Evolutionary conservation across 1,140 invertebrate genomes (phyloP).

Genomic region (Homalodisca vitripennis): DNA sequence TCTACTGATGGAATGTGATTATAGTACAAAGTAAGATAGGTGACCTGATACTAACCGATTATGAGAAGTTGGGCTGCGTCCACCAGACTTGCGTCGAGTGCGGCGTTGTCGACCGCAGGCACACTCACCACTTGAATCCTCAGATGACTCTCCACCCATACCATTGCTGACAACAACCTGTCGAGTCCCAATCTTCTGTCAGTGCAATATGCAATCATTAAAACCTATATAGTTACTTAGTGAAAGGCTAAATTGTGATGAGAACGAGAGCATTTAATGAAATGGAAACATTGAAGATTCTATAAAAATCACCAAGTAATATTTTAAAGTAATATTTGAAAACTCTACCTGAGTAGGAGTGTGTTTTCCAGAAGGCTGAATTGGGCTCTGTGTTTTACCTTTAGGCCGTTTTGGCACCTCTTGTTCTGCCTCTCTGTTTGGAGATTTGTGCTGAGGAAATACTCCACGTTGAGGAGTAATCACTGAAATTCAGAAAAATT

Average conservation of each 20-base stretch:
- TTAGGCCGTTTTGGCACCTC: constrained; percentile 51
- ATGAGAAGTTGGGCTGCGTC: constrained; percentile 52
- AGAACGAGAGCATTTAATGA: no score
- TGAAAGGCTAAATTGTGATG: no score
- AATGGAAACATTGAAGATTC: no score
- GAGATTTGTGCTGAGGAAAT: constrained; percentile 27
- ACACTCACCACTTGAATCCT: constrained; percentile 42
- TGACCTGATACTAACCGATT: constrained; percentile 33
- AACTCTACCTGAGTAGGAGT: constrained; percentile 35
- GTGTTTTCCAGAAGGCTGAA: constrained; percentile 46
- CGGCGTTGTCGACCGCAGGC: constrained; percentile 57
- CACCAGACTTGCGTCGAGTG: constrained; percentile 57
- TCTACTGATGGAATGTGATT: no score
- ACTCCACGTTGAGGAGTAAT: constrained; percentile 31
- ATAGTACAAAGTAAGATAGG: not conserved
- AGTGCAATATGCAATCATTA: no score
- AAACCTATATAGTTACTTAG: no score
- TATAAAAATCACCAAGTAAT: not conserved
- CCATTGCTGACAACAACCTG: constrained; percentile 37
- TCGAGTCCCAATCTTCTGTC: no score
- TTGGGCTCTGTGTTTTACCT: constrained; percentile 57
- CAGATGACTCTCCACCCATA: constrained; percentile 37
- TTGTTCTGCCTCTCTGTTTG: constrained; percentile 27
- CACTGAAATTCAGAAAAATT: constrained; percentile 15
- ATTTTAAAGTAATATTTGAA: not conserved